Evolutionary conservation across 2,797 vertebrate genomes (phyloP), one percentile per base, ranked within the genome.

Genomic region (Microctenopoma stevenorrisi): DNA sequence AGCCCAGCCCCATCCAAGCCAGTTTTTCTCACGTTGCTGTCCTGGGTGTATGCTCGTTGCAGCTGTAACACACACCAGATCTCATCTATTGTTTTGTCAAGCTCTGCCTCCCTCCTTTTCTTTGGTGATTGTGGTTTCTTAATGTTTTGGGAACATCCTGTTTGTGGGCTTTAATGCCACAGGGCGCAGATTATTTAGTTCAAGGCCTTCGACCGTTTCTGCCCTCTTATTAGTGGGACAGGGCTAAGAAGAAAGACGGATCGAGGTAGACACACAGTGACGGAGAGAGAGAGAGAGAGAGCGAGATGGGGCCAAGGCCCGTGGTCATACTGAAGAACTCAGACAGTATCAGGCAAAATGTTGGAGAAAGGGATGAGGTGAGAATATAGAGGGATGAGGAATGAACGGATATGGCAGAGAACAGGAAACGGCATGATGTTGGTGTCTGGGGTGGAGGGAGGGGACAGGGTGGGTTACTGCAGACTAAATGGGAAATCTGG

Each of bases 81-180:
- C 62, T 26, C 52, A 78, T 68, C 79, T 77, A 82, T 89, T 89
- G 82, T 87, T 83, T 70, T 38, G 58, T 55, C 62, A 42, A 74
- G 62, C 66, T 63, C 63, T 3, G 68, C 75, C 82, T 77, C 74
- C 67, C 67, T 70, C 15, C 58, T 68, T 76, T 81, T 64, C 74
- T 78, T 80, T 81, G 81, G 72, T 72, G 76, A 86, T 86, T 85
- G 78, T 76, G 80, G 79, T 79, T 85, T 83, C 51, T 80, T 74
- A 81, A 87, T 88, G 87, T 88, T 89, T 90, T 68, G 65, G 79
- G 86, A 87, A 91, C 86, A 88, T 91, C 90, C 89, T 88, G 86
- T 94, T 90, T 91, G 80, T 74, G 70, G 60, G 49, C 77, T 86
- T 4, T 79, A 82, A 70, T 74, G 78, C 76, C 5, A 38, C 22